Percentiles rank a stretch among this genome's conserved stretches.
These are phyloP conservation scores for Volucella inflata DNA, from an alignment of 2,888 invertebrate species.

Conservation along the genomic window DNA sequence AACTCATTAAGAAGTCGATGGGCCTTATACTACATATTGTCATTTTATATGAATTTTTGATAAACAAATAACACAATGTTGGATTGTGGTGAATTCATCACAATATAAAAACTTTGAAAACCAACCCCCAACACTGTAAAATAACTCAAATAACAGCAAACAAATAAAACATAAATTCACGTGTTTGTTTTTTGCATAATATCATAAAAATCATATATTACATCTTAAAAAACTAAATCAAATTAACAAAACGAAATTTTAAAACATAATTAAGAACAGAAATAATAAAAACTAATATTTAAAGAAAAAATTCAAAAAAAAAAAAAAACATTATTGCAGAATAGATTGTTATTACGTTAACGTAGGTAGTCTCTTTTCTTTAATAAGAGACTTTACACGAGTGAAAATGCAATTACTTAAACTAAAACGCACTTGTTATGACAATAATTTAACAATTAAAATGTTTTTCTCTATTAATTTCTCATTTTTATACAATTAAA, in stretches of 20 bases:
- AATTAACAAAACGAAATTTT: slow-evolving; percentile 61
- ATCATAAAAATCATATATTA: slow-evolving; percentile 72
- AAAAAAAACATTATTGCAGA: slow-evolving; percentile 43
- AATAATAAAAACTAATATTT: slow-evolving; percentile 21
- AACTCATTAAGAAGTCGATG: no score
- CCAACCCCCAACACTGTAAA: neutral
- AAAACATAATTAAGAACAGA: slow-evolving; percentile 30
- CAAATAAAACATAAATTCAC: slow-evolving; percentile 50
- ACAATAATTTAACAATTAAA: slow-evolving; percentile 66
- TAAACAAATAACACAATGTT: no score
- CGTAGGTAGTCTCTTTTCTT: neutral
- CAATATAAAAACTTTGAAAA: no score
- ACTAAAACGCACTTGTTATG: slow-evolving; percentile 20
- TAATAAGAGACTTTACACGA: neutral
- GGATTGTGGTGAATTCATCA: no score
- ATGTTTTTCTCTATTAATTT: slow-evolving; percentile 17
- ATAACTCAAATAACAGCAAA: neutral
- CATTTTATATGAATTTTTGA: no score
- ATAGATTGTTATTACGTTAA: slow-evolving; percentile 12
- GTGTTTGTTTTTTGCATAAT: slow-evolving; percentile 42
- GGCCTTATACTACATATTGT: no score
- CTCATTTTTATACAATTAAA: slow-evolving; percentile 32
- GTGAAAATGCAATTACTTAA: slow-evolving; percentile 6
- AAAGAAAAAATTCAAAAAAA: slow-evolving; percentile 23
- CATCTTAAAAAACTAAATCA: slow-evolving; percentile 50